Evolutionary conservation across 2,888 invertebrate genomes (phyloP), one percentile per base, ranked within the genome.

Genomic region (Cinara cedri): DNA sequence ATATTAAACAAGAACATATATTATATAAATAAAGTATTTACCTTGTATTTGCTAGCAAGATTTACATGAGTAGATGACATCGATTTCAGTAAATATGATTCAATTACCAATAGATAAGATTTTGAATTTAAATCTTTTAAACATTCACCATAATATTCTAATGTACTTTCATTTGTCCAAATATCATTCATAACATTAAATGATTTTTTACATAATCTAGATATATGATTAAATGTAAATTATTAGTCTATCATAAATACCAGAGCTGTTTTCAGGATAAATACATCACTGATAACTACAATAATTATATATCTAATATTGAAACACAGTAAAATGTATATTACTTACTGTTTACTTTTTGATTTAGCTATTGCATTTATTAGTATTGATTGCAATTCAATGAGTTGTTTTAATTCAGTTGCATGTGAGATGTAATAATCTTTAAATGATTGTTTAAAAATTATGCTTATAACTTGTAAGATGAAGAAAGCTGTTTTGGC

Each of bases 41-140:
- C 78, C 70, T 68, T 78, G 24, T 68, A 78, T 49, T 78, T 70
- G 10, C 60, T 21, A 51, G 68, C 51, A 42, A 78, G 70, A 49
- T 49, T 14, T 8, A 24, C 42, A n/a, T 78, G 13, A 62, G 24
- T 34, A 4, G 24, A 70, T 3, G 60, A 9, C 57, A 78, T 78
- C 60, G 78, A 70, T 62, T 70, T 78, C n/a, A 78, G 34, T 60
- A 78, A 49, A 78, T 78, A 78, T 57, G 78, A 78, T 51, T 78
- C 70, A 62, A 78, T 78, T 1, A 78, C 78, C 19, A 78, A 24
- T 60, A 78, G 49, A 21, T 78, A 78, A 60, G 78, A 49, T 42
- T 70, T 78, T 62, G 78, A 70, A 62, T 42, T 24, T 11, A 42
- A 14, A 34, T 60, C 24, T 70, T 78, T 68, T 60, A 78, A 70